Conservation (phyloP, 2,797 vertebrate genomes). For the Discoglossus pictus region DNA sequence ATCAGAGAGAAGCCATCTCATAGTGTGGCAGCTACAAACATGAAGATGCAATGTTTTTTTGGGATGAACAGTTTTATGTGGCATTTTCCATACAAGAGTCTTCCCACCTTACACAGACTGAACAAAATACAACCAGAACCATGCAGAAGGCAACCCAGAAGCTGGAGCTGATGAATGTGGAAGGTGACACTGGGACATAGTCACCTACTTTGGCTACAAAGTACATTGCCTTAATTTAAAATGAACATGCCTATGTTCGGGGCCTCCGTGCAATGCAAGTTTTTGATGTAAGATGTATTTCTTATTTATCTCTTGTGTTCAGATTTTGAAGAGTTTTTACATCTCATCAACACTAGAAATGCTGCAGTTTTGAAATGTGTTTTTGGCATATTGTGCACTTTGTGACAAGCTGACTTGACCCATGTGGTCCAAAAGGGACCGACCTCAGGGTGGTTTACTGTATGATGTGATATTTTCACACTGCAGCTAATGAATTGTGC, state of each 20-base stretch:
- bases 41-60: slow-evolving; percentile 6
- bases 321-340: neutral
- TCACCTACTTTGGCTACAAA: slow-evolving; percentile 4
- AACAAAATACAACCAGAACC: no score
- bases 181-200: neutral
- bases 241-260: no score
- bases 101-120: no score
- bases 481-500: neutral
- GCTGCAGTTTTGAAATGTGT: neutral
- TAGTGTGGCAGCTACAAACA: slow-evolving; percentile 74
- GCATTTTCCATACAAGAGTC: neutral
- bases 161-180: neutral
- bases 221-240: neutral
- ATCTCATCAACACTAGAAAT: slow-evolving; percentile 4
- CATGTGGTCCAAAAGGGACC: no score
- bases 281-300: slow-evolving; percentile 3
- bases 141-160: no score
- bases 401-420: neutral
- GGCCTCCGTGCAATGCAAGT: neutral
- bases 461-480: neutral
- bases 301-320: slow-evolving; percentile 7
- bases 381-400: neutral
- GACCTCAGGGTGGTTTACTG: no score
- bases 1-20: slow-evolving; percentile 82
- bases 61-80: neutral